phyloP scores from a whole-genome alignment of 2,888 invertebrate genomes.

The Cetonia aurata region DNA sequence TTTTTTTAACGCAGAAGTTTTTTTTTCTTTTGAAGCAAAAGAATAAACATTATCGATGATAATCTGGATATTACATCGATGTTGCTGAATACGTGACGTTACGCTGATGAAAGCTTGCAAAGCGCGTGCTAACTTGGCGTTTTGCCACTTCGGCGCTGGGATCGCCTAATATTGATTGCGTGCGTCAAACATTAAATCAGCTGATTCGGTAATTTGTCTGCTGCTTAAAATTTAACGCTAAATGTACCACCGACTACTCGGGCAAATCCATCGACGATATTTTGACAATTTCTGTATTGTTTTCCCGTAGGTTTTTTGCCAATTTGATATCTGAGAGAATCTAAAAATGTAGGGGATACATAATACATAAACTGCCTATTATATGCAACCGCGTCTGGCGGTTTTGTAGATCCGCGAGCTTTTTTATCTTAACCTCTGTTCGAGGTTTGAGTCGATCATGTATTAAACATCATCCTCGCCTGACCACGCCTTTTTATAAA shows the following conservation, averaged over 20 bases:
- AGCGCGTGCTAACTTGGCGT: conserved; percentile 9
- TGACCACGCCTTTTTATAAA: conserved; percentile 65
- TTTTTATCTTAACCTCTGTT: conserved; percentile 42
- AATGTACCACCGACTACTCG: background rate
- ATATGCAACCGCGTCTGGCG: conserved; percentile 29
- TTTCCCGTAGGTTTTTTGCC: background rate
- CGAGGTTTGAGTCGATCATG: conserved; percentile 50
- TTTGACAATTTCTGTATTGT: too few relatives aligned
- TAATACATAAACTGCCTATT: background rate
- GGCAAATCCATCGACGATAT: background rate
- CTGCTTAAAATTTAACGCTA: conserved; percentile 2
- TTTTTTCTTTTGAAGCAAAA: too few relatives aligned
- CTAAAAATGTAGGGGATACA: too few relatives aligned
- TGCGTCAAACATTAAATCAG: conserved; percentile 16
- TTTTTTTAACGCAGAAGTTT: too few relatives aligned
- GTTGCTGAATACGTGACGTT: too few relatives aligned
- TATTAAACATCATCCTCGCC: conserved; percentile 57
- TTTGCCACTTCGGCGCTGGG: conserved; percentile 3
- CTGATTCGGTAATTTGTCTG: conserved; percentile 10
- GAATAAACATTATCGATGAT: too few relatives aligned
- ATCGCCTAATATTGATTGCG: conserved; percentile 19
- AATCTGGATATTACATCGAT: too few relatives aligned
- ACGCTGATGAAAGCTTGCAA: background rate
- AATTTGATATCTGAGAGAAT: background rate
- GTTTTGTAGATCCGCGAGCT: conserved; percentile 17